Evolutionary conservation across 2,888 invertebrate genomes (phyloP).

Genomic region (Isoperla grammatica): DNA sequence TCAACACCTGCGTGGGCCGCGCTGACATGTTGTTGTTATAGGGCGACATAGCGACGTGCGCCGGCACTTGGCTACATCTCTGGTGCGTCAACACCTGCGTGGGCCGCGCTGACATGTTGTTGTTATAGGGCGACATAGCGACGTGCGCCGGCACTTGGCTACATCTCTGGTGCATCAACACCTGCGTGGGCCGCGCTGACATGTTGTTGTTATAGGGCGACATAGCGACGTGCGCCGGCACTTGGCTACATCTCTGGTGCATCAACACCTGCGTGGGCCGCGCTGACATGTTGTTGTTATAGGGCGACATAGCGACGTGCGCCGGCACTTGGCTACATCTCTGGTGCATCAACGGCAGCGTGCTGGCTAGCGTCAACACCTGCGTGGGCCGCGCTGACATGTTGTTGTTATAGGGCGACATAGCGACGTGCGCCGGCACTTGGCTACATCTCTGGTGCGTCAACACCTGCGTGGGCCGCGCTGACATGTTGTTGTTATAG

Average conservation of each 20-base stretch:
- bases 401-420: slow-evolving; percentile 77
- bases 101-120: slow-evolving; percentile 75
- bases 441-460: slow-evolving; percentile 95
- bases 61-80: slow-evolving; percentile 90
- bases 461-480: slow-evolving; percentile 83
- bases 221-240: slow-evolving; percentile 95
- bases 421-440: slow-evolving; percentile 95
- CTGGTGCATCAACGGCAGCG: slow-evolving; percentile 89
- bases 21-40: slow-evolving; percentile 66
- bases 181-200: slow-evolving; percentile 78
- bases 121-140: slow-evolving; percentile 83
- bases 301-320: slow-evolving; percentile 97
- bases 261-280: slow-evolving; percentile 89
- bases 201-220: slow-evolving; percentile 78
- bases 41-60: slow-evolving; percentile 97
- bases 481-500: slow-evolving; percentile 66
- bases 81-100: slow-evolving; percentile 95
- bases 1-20: slow-evolving; percentile 85
- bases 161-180: slow-evolving; percentile 95
- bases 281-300: slow-evolving; percentile 63
- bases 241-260: slow-evolving; percentile 93
- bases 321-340: slow-evolving; percentile 93
- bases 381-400: slow-evolving; percentile 79
- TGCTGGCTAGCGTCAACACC: slow-evolving; percentile 84
- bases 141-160: slow-evolving; percentile 95